Evolutionary conservation across 1,140 invertebrate species (phyloP), one percentile per base, ranked within the genome.

Genomic region (Leptopilina clavipes): DNA sequence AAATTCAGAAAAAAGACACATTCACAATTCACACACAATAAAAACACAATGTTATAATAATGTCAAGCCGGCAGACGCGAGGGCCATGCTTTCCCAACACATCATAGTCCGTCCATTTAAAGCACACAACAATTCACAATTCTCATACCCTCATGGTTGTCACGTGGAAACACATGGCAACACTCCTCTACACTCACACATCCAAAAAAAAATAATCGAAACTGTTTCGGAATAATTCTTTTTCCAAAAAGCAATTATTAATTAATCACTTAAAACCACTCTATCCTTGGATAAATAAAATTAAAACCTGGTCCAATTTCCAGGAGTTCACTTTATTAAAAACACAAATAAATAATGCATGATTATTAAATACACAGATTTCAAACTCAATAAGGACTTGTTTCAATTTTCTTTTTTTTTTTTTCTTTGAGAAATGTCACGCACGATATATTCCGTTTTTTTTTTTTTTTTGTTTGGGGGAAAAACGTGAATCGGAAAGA

Each of bases 401-500:
- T 0, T n/a, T n/a, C n/a, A n/a, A n/a, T n/a, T n/a, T n/a, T n/a
- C n/a, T 14, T 5, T 14, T 14, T 12, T 48, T 48, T 48, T 12
- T 48, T 3, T 14, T 14, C 12, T 14, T 14, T 5, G 14, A 17
- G n/a, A 76, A 73, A 40, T 70, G 77, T 31, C 54, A 52, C 76
- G 76, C 74, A 74, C 75, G 76, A 77, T 76, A 75, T 75, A 75
- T 75, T 56, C 56, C 75, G 76, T 45, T 31, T 31, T 31, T 31
- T 31, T 31, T 31, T 31, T 31, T 31, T 31, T 31, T 31, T 31
- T 31, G 25, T 31, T 31, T 31, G 25, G n/a, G n/a, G n/a, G 25
- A 31, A 56, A 80, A 65, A 71, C 79, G 82, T 75, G 71, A 79
- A 74, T 74, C 81, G 79, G 73, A 44, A 72, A 25, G 65, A 45